These are phyloP conservation scores for Acanthaster planci DNA, from an alignment of 35 echinoderm and acorn worm species.

Conservation along the genomic window DNA sequence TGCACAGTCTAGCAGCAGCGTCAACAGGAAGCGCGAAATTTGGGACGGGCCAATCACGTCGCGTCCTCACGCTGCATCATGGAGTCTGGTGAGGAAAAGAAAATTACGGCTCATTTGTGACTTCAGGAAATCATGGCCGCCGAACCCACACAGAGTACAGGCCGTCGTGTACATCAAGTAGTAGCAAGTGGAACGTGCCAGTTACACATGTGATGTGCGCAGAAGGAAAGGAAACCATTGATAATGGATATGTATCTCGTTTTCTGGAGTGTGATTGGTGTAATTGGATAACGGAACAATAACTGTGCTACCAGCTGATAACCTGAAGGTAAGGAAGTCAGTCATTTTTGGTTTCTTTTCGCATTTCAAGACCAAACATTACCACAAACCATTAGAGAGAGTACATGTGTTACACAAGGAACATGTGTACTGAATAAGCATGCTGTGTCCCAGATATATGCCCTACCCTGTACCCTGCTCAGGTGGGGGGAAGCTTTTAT, in stretches of 20 bases:
- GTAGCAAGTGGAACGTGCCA: not conserved
- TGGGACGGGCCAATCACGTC: not conserved
- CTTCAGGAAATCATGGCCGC: not conserved
- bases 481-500: too few species aligned
- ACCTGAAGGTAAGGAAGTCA: conserved; percentile 1
- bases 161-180: not conserved
- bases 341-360: not conserved
- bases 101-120: not conserved
- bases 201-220: too few species aligned
- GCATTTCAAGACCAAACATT: not conserved
- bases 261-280: not conserved
- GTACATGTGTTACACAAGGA: too few species aligned
- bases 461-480: too few species aligned
- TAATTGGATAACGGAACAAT: conserved; percentile 21
- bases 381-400: too few species aligned
- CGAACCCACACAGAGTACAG: not conserved
- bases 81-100: conserved; percentile 25
- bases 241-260: not conserved
- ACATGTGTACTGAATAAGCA: too few species aligned
- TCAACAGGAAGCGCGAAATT: conserved; percentile 13
- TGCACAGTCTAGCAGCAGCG: too few species aligned
- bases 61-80: not conserved
- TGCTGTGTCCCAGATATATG: too few species aligned
- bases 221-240: not conserved
- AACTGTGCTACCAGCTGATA: not conserved